Percentiles rank a stretch among this genome's conserved stretches.
Conservation (phyloP, 2,797 vertebrate genomes). For the Uromys caudimaculatus region DNA sequence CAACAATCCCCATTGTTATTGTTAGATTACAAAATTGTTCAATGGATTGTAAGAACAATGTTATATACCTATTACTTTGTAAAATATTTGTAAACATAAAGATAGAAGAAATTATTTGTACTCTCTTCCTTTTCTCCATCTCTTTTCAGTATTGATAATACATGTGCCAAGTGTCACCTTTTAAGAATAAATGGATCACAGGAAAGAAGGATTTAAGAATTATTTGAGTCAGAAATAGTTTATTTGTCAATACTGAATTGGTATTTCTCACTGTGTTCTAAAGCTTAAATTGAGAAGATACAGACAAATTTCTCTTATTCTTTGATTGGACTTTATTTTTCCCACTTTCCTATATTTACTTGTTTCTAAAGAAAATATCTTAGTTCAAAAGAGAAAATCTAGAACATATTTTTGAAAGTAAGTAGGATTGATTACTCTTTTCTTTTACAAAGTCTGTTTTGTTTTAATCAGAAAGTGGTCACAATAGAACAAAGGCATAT, state of each 20-base stretch:
- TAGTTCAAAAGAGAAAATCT: background rate
- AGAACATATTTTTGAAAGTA: background rate
- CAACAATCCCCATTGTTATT: background rate
- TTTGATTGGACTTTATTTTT: constrained; percentile 30
- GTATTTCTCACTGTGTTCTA: background rate
- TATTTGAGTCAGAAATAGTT: background rate
- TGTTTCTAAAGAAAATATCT: background rate
- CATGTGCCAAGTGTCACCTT: background rate
- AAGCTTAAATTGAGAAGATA: background rate
- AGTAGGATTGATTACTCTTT: background rate
- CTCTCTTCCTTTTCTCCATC: background rate
- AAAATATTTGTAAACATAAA: background rate
- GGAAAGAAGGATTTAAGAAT: background rate
- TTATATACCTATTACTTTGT: background rate
- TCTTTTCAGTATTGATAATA: background rate
- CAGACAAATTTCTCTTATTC: background rate
- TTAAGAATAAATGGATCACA: background rate
- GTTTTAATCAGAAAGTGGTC: background rate
- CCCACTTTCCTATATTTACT: background rate
- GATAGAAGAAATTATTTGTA: rapidly evolving
- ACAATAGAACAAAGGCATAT: background rate
- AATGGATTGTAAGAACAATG: background rate
- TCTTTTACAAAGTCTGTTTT: background rate
- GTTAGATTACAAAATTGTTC: background rate
- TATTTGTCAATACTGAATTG: background rate